Conservation (phyloP, 2,113 vertebrate species). For the Sakesphorus luctuosus region DNA sequence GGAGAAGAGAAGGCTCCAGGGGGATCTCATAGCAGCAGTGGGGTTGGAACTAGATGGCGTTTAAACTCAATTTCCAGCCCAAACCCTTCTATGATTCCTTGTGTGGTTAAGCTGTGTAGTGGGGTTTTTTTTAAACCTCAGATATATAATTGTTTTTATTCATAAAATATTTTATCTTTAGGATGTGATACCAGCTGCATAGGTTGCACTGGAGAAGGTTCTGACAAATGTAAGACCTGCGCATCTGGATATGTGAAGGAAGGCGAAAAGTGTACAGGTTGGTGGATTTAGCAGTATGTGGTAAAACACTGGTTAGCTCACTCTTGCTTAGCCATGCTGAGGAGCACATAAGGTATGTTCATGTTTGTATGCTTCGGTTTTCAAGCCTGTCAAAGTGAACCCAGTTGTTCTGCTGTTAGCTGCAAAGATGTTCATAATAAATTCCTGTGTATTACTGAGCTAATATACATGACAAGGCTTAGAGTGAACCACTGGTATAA, state of each 20-base stretch:
- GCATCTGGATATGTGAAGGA: conserved; percentile 78
- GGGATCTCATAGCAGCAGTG: neutral
- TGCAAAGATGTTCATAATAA: neutral
- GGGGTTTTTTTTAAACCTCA: neutral
- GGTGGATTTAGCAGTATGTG: neutral
- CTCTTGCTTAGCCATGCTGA: neutral
- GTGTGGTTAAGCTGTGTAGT: neutral
- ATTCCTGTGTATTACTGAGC: neutral
- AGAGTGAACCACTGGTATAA: neutral
- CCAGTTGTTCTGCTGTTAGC: accelerated
- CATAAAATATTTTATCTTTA: conserved; percentile 41
- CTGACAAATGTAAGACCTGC: conserved; percentile 81
- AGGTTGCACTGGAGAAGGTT: conserved; percentile 85
- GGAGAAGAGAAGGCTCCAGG: neutral
- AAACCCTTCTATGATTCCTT: neutral
- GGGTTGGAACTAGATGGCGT: neutral
- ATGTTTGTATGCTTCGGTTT: neutral
- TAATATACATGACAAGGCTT: neutral
- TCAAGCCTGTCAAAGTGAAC: neutral
- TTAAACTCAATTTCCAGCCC: neutral
- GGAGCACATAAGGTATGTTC: neutral
- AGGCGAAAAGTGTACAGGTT: conserved; percentile 85
- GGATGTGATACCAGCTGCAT: conserved; percentile 86
- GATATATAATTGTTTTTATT: neutral
- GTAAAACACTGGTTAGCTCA: neutral